Conservation (phyloP, 2,113 vertebrate genomes). For the Enhydra lutris region DNA sequence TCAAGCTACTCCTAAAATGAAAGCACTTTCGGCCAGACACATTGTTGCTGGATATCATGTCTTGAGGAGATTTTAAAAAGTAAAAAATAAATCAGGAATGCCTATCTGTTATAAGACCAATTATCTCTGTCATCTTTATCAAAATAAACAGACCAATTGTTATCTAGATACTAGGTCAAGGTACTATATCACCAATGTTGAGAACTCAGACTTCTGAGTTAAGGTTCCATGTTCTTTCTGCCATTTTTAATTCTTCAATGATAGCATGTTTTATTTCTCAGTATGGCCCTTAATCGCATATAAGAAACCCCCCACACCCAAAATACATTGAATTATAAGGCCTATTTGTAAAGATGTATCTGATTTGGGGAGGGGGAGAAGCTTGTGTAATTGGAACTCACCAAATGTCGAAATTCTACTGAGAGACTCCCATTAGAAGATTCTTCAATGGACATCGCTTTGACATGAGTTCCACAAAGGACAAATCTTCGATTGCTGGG, state of each 20-base stretch:
- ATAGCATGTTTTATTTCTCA: not conserved
- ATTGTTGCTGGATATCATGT: not conserved
- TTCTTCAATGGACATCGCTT: constrained; percentile 97
- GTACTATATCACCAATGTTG: not conserved
- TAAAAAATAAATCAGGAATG: constrained; percentile 2
- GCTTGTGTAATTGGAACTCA: constrained; percentile 70
- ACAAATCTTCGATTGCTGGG: constrained; percentile 94
- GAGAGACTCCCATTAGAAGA: constrained; percentile 94
- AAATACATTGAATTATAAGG: not conserved
- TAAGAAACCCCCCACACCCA: not conserved
- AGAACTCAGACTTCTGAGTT: not conserved
- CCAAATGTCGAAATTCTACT: constrained; percentile 96
- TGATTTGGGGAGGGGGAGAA: not conserved
- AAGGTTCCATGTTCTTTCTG: not conserved
- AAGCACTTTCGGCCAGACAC: not conserved
- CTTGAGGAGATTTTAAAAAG: not conserved
- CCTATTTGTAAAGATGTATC: not conserved
- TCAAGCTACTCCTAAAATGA: not conserved
- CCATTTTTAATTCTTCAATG: not conserved
- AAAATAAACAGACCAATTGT: not conserved
- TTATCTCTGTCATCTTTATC: not conserved
- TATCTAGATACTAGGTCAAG: not conserved
- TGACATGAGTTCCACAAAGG: constrained; percentile 94
- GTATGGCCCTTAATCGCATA: not conserved
- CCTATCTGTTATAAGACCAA: not conserved